A percentile compares a stretch with the other conserved stretches of the same genome.
Evolutionary conservation across 2,888 invertebrate species (phyloP).

Genomic region (Agonopterix subpropinquella): DNA sequence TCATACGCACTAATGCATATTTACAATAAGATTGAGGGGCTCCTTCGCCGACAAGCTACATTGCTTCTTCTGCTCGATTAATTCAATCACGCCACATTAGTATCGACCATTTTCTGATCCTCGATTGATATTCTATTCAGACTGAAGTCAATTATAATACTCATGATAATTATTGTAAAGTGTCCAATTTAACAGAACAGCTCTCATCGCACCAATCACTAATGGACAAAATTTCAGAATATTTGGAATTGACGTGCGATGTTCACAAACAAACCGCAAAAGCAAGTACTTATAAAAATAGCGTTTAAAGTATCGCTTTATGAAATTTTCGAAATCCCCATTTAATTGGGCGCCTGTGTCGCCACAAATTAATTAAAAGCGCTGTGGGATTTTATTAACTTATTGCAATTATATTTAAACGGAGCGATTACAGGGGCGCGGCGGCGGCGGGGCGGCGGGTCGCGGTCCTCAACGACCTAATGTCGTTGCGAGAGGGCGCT

Average conservation of each 20-base stretch:
- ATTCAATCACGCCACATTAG: constrained; percentile 18
- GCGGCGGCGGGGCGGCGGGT: constrained; percentile 17
- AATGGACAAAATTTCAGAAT: constrained; percentile 28
- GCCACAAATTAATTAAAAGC: constrained; percentile 66
- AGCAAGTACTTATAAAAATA: constrained; percentile 36
- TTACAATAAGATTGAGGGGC: constrained; percentile 44
- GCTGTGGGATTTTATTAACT: constrained; percentile 63
- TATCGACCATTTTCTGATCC: constrained; percentile 27
- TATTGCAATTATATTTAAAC: constrained; percentile 70
- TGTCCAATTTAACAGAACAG: constrained; percentile 18
- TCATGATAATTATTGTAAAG: constrained; percentile 1
- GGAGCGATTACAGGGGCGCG: constrained; percentile 46
- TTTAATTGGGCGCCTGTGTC: constrained; percentile 59
- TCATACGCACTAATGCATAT: constrained; percentile 60
- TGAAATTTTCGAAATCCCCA: constrained; percentile 52
- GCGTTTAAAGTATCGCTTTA: constrained; percentile 37
- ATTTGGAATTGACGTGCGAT: constrained; percentile 26
- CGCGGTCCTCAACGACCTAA: constrained; percentile 25
- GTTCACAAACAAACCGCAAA: constrained; percentile 34
- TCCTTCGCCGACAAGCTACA: constrained; percentile 32
- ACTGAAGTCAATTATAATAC: not conserved
- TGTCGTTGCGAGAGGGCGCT: constrained; percentile 35
- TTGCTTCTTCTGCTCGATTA: constrained; percentile 40
- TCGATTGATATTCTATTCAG: constrained; percentile 26
- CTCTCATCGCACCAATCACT: constrained; percentile 25